Base-by-base conservation (phyloP, 2,113 vertebrate species). In the Ciconia stormi region DNA sequence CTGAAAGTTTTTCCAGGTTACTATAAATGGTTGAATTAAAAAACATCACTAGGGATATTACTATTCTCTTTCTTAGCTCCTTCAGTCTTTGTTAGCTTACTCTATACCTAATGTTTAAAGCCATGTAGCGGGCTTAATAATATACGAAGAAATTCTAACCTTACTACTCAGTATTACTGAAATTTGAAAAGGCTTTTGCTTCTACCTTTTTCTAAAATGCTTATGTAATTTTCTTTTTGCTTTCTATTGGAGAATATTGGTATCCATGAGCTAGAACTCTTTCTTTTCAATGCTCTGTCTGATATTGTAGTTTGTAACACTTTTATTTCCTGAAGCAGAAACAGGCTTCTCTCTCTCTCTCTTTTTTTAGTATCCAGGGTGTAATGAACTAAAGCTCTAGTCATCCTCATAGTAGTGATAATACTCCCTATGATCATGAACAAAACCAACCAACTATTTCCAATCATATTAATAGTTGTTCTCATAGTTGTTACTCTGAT, bases 271-370 rank as follows among this genome's bases (percentile, higher is more conserved):
- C 16, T 88, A 38, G 10, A 76, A 67, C 11, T 42, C 36, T 85
- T 61, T 66, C 12, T 82, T 80, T 81, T 49, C 59, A 47, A 4
- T 49, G 18, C 4, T 78, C 22, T 78, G 3, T 42, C 55, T n/a
- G 23, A 26, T 61, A 38, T 2, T 38, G 25, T 34, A 46, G 27
- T 65, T 86, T 82, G 66, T 38, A 85, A 4, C 4, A 34, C 13
- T 70, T 92, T 59, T 44, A 44, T 87, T 70, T 80, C 49, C 36
- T 66, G 38, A 76, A 66, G 38, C 21, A 79, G 34, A 56, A 82
- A 14, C 6, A 44, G 4, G 3, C 0, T 78, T 62, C 30, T 53
- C 1, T 0, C 7, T 73, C 34, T 27, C 40, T 34, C 21, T 73
- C 10, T 74, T 62, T 74, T 70, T 8, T 85, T 56, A 49, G 30